These are phyloP conservation scores for Oreochromis mossambicus DNA, from an alignment of 2,797 vertebrate species.

Conservation along the genomic window DNA sequence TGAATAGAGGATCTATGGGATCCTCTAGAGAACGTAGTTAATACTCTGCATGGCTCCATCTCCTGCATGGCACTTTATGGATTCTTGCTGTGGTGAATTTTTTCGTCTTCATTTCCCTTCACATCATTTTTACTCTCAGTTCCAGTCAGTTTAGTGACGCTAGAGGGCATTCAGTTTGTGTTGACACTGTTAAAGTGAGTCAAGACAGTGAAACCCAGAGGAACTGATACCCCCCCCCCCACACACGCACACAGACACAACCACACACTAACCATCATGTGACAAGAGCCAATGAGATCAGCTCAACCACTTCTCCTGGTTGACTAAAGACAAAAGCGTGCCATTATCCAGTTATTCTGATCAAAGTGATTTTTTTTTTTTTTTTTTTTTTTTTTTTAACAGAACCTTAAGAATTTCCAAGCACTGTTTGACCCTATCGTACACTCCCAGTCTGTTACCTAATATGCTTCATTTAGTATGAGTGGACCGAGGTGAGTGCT, in stretches of 20 bases:
- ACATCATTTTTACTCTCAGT: background rate
- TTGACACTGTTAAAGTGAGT: background rate
- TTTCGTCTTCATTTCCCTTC: background rate
- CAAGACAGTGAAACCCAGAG: background rate
- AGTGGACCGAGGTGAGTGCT: background rate
- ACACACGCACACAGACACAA: background rate
- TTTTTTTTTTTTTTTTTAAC: background rate
- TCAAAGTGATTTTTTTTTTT: background rate
- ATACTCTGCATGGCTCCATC: background rate
- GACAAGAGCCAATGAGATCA: background rate
- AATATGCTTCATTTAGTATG: background rate
- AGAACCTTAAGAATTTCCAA: background rate
- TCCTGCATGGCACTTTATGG: conserved; percentile 10
- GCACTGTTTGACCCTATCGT: background rate
- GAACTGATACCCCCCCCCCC: background rate
- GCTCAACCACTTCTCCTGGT: background rate
- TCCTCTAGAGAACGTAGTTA: background rate
- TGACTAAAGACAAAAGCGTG: conserved; percentile 2
- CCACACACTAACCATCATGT: background rate
- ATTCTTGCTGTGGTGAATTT: conserved; percentile 5
- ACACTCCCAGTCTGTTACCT: background rate
- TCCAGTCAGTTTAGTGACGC: background rate
- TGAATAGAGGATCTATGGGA: background rate
- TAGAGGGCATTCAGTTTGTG: background rate
- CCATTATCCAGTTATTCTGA: background rate